Conservation (phyloP, 2,797 vertebrate genomes). For the Passerculus sandwichensis region DNA sequence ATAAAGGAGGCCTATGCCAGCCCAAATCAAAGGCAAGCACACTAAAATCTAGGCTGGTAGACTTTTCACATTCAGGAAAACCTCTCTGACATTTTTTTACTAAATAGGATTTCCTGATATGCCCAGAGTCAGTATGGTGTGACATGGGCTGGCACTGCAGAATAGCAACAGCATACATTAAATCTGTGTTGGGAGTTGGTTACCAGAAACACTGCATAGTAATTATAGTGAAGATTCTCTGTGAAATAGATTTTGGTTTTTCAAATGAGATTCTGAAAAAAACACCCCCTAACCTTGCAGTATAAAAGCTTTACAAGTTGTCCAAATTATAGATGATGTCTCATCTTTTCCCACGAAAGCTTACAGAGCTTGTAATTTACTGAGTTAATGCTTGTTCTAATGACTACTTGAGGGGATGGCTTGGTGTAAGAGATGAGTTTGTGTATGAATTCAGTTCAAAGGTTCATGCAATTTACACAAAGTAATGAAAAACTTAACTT, state of each 20-base stretch:
- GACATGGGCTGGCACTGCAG: background rate
- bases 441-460: background rate
- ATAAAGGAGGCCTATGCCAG: background rate
- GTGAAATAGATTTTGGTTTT: background rate
- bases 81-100: background rate
- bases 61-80: background rate
- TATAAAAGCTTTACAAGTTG: background rate
- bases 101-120: background rate
- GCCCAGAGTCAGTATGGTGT: background rate
- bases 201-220: background rate
- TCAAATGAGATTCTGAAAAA: background rate
- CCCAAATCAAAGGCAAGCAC: background rate
- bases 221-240: slow-evolving; percentile 10
- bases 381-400: background rate
- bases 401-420: background rate
- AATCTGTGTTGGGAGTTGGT: background rate
- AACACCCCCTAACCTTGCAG: background rate
- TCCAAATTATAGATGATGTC: background rate
- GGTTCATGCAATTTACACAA: slow-evolving; percentile 30
- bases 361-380: slow-evolving; percentile 5
- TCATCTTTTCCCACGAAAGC: slow-evolving; percentile 22
- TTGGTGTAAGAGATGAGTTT: slow-evolving; percentile 1
- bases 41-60: background rate
- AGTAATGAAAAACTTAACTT: slow-evolving; percentile 7
- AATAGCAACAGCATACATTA: background rate